phyloP scores from a whole-genome alignment of 1,140 invertebrate species.

The Tetramorium alpestre region DNA sequence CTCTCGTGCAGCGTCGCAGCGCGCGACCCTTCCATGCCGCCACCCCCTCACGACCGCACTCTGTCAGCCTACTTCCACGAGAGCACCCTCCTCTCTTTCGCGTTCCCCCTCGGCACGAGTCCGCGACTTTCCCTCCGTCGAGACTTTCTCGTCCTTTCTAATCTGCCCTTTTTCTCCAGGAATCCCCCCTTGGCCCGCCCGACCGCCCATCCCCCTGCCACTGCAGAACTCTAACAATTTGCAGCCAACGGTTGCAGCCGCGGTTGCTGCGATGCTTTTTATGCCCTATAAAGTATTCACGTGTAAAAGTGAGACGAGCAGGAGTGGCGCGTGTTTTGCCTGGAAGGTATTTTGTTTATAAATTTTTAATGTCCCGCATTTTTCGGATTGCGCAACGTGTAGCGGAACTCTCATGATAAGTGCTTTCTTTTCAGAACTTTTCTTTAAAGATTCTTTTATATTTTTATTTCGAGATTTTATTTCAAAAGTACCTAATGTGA shows the following conservation, averaged over 20 bases:
- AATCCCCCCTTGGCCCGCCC: neutral
- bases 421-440: neutral
- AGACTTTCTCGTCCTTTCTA: slow-evolving; percentile 55
- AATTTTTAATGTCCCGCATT: slow-evolving; percentile 25
- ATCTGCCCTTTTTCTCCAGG: slow-evolving; percentile 46
- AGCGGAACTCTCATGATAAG: neutral
- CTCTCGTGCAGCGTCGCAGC: slow-evolving; percentile 46
- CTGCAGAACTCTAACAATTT: slow-evolving; percentile 13
- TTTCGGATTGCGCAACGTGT: neutral
- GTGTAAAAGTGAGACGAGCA: slow-evolving; percentile 12
- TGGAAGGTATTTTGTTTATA: slow-evolving; percentile 1
- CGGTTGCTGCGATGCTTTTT: slow-evolving; percentile 11
- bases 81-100: slow-evolving; percentile 32
- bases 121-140: slow-evolving; percentile 24
- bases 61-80: slow-evolving; percentile 39
- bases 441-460: neutral
- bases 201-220: neutral
- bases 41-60: slow-evolving; percentile 2
- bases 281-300: slow-evolving; percentile 35
- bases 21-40: slow-evolving; percentile 39
- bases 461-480: neutral
- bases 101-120: neutral
- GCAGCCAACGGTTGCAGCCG: neutral
- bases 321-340: neutral
- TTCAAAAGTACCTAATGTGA: neutral